Conservation (phyloP, 2,888 invertebrate species). For the Sabatieria punctata region DNA sequence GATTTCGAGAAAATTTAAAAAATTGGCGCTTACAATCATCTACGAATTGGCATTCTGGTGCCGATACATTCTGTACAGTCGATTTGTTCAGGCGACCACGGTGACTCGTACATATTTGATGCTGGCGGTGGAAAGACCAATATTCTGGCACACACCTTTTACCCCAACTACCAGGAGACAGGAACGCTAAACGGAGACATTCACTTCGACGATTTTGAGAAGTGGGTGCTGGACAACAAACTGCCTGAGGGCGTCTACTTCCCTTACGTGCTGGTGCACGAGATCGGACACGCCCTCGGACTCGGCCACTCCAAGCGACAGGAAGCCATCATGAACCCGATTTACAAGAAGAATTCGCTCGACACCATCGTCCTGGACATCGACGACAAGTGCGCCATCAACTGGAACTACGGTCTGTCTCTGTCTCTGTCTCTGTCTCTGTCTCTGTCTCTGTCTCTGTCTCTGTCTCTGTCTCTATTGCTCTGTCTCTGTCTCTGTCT, state of each 20-base stretch:
- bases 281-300: constrained; percentile 29
- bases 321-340: constrained; percentile 26
- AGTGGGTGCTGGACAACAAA: constrained; percentile 12
- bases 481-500: too few species aligned
- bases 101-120: constrained; percentile 10
- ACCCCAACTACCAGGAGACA: constrained; percentile 21
- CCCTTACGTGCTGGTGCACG: constrained; percentile 34
- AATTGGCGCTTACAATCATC: too few species aligned
- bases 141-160: constrained; percentile 30
- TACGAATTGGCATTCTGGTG: too few species aligned
- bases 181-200: constrained; percentile 28
- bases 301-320: constrained; percentile 25
- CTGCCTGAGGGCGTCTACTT: constrained; percentile 13
- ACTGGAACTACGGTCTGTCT: constrained; percentile 26
- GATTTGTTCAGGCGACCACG: constrained; percentile 7
- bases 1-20: too few species aligned
- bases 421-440: not conserved
- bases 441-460: not conserved
- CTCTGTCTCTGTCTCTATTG: too few species aligned
- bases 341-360: constrained; percentile 22
- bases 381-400: constrained; percentile 30
- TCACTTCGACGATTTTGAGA: constrained; percentile 28
- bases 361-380: constrained; percentile 21
- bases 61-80: too few species aligned
- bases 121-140: constrained; percentile 17